phyloP scores from a whole-genome alignment of 2,113 vertebrate genomes.

The Hemiprocne comata region DNA sequence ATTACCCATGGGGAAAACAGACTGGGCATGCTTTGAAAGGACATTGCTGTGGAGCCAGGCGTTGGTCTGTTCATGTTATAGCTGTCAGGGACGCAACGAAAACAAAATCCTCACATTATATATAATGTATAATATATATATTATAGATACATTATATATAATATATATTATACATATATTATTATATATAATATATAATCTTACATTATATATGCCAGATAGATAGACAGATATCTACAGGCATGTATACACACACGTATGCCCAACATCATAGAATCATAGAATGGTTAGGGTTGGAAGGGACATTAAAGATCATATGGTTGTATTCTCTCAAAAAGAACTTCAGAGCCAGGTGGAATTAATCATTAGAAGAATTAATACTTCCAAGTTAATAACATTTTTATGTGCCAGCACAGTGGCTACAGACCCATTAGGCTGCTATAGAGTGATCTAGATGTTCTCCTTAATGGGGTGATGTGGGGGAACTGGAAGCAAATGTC shows the following conservation, averaged over 20 bases:
- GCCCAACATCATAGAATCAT: too few relatives aligned
- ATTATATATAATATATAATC: too few relatives aligned
- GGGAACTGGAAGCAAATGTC: neutral
- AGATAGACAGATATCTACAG: neutral
- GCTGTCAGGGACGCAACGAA: neutral
- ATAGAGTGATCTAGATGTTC: neutral
- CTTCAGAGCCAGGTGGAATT: neutral
- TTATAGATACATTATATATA: too few relatives aligned
- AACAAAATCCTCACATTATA: neutral
- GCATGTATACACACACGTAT: neutral
- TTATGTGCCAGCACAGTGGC: accelerated
- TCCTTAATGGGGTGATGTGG: neutral
- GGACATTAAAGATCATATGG: too few relatives aligned
- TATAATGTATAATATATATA: too few relatives aligned
- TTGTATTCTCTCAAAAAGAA: neutral
- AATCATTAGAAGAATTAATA: neutral
- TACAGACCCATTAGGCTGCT: neutral
- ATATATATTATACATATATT: too few relatives aligned
- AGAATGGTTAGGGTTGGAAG: too few relatives aligned
- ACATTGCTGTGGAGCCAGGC: neutral
- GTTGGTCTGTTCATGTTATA: neutral
- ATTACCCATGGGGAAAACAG: neutral
- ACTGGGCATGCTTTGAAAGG: neutral
- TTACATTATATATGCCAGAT: neutral
- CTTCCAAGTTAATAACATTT: neutral